Conservation (phyloP, 2,888 invertebrate species). For the Pollenia griseotomentosa region DNA sequence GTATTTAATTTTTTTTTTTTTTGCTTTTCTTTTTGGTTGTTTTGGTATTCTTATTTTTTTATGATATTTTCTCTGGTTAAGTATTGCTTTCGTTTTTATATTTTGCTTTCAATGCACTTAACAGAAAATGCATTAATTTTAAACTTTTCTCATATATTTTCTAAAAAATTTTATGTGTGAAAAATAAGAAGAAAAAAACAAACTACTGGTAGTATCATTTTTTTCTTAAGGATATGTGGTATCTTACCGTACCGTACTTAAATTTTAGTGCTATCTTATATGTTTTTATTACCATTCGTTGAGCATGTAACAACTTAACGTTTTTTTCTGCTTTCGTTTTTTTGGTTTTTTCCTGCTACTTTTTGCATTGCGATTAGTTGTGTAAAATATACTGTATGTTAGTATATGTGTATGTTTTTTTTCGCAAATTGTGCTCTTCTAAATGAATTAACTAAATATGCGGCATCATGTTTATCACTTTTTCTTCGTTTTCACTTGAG, state of each 20-base stretch:
- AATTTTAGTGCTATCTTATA: slow-evolving; percentile 69
- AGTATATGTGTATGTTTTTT: neutral
- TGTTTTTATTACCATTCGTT: slow-evolving; percentile 61
- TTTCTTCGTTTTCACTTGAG: slow-evolving; percentile 54
- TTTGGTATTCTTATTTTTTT: slow-evolving; percentile 60
- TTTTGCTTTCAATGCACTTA: slow-evolving; percentile 70
- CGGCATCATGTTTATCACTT: slow-evolving; percentile 46
- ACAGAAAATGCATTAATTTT: slow-evolving; percentile 71
- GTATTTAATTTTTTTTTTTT: slow-evolving; percentile 10
- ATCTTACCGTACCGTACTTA: slow-evolving; percentile 29
- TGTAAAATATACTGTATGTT: neutral
- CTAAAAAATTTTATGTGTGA: slow-evolving; percentile 41
- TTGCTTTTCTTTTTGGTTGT: slow-evolving; percentile 21
- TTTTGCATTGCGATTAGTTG: slow-evolving; percentile 40
- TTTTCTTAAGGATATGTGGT: slow-evolving; percentile 25
- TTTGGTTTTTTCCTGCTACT: neutral
- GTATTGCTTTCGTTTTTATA: slow-evolving; percentile 53
- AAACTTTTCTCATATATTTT: slow-evolving; percentile 72
- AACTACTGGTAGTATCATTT: slow-evolving; percentile 14
- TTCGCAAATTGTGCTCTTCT: neutral
- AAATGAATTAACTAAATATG: slow-evolving; percentile 53
- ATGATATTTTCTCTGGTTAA: slow-evolving; percentile 47
- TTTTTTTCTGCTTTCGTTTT: neutral
- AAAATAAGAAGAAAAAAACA: slow-evolving; percentile 20
- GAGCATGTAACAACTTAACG: slow-evolving; percentile 60